Conservation (phyloP, 1,140 invertebrate genomes). For the Drosophila littoralis region DNA sequence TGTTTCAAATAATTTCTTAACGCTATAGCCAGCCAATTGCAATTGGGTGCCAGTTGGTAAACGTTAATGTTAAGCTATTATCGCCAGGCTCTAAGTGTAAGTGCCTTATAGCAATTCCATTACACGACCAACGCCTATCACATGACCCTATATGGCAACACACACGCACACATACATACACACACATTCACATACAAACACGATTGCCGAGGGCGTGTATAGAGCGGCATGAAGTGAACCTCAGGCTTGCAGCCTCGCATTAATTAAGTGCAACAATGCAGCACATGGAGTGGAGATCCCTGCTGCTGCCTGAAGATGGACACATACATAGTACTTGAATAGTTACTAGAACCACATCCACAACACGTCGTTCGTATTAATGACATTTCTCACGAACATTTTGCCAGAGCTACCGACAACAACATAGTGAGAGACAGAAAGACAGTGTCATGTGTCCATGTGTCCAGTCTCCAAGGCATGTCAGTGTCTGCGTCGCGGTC, state of each 20-base stretch:
- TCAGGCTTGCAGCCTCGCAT: conserved; percentile 55
- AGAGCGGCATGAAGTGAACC: conserved; percentile 36
- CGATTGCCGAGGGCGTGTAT: conserved; percentile 66
- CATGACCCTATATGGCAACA: conserved; percentile 65
- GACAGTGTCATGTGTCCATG: conserved; percentile 34
- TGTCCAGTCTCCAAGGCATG: conserved; percentile 53
- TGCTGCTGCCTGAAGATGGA: conserved; percentile 32
- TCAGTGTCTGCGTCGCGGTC: conserved; percentile 36
- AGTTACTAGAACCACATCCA: conserved; percentile 54
- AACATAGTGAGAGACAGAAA: conserved; percentile 35
- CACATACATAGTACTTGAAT: conserved; percentile 31
- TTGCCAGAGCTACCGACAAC: conserved; percentile 65
- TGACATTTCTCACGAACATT: conserved; percentile 82
- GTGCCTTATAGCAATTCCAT: conserved; percentile 58
- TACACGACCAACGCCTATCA: conserved; percentile 68
- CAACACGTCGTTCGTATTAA: conserved; percentile 77
- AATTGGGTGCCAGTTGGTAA: conserved; percentile 70
- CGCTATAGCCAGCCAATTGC: conserved; percentile 56
- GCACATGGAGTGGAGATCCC: conserved; percentile 31
- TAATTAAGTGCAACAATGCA: conserved; percentile 81
- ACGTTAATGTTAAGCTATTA: conserved; percentile 63
- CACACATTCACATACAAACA: conserved; percentile 10
- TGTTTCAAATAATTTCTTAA: conserved; percentile 78
- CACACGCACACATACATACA: conserved; percentile 5
- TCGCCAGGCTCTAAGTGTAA: conserved; percentile 50